These are phyloP conservation scores for Troides aeacus DNA, from an alignment of 2,888 invertebrate species.

Conservation along the genomic window DNA sequence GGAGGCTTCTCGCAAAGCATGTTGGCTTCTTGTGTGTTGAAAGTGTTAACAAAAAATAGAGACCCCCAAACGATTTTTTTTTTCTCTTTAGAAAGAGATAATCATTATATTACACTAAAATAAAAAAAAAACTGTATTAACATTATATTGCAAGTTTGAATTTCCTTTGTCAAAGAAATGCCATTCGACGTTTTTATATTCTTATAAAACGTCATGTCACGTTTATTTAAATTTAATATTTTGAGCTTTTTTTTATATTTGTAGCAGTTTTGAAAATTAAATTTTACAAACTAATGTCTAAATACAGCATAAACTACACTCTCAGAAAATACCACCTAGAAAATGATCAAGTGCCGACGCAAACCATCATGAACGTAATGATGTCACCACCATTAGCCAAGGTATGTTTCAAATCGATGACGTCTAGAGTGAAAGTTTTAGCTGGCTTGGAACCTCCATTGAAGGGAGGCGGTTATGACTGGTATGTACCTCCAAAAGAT, in stretches of 20 bases:
- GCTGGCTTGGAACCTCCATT: slow-evolving; percentile 66
- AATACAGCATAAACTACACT: slow-evolving; percentile 57
- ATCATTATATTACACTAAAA: no score
- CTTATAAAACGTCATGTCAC: neutral
- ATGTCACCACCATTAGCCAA: slow-evolving; percentile 61
- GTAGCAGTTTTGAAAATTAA: neutral
- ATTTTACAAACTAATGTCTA: slow-evolving; percentile 20
- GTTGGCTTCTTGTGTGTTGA: no score
- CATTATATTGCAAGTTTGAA: no score
- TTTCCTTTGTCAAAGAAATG: neutral
- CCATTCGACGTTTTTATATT: neutral
- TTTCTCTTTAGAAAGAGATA: no score
- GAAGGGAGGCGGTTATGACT: slow-evolving; percentile 64
- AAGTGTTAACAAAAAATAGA: no score
- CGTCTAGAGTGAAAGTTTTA: slow-evolving; percentile 52
- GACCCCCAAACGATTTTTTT: no score
- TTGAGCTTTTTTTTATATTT: neutral
- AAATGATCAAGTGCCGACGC: slow-evolving; percentile 63
- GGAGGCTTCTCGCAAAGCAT: no score
- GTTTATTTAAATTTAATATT: neutral
- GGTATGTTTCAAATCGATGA: slow-evolving; percentile 69
- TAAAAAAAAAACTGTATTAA: no score
- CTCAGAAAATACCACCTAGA: slow-evolving; percentile 59
- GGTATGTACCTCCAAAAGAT: slow-evolving; percentile 62
- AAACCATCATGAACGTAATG: slow-evolving; percentile 57